Evolutionary conservation across 2,888 invertebrate species (phyloP).

Genomic region (Ormyrus rosae): DNA sequence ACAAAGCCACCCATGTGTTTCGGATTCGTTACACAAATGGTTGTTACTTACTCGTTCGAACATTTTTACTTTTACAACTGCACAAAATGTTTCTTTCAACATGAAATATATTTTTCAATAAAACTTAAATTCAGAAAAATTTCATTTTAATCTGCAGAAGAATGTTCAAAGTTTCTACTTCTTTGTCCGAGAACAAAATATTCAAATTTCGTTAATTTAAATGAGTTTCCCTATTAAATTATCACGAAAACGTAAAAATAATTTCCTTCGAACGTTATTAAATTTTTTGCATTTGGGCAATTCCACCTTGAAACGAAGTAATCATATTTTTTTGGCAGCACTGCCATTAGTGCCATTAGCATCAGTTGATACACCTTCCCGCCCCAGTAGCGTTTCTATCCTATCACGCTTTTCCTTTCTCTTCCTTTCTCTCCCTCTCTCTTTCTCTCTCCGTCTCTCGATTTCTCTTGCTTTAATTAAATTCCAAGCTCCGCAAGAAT

Average conservation of each 20-base stretch:
- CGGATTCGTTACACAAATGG: no score
- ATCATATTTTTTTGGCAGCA: constrained; percentile 5
- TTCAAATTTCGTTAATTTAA: no score
- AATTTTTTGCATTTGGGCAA: not conserved
- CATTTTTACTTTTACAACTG: no score
- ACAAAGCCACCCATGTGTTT: no score
- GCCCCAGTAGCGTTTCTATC: not conserved
- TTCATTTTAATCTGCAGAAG: no score
- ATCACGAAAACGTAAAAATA: not conserved
- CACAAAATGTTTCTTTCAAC: no score
- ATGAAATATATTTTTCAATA: no score
- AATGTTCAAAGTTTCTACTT: no score
- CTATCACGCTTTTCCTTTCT: not conserved
- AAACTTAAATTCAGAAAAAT: no score
- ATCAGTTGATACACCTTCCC: constrained; percentile 29
- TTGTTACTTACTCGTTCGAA: no score
- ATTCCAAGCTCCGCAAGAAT: constrained; percentile 37
- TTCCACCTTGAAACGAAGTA: no score
- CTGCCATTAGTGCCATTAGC: constrained; percentile 41
- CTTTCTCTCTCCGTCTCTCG: not conserved
- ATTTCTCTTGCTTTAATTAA: constrained; percentile 52
- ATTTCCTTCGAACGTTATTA: not conserved
- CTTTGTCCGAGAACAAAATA: no score
- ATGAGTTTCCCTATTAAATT: not conserved
- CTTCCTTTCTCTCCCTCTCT: not conserved